A percentile compares a stretch with the other conserved stretches of the same genome.
These are phyloP conservation scores for Eueremaeus valkanovi DNA, from an alignment of 2,888 invertebrate genomes.

Conservation along the genomic window DNA sequence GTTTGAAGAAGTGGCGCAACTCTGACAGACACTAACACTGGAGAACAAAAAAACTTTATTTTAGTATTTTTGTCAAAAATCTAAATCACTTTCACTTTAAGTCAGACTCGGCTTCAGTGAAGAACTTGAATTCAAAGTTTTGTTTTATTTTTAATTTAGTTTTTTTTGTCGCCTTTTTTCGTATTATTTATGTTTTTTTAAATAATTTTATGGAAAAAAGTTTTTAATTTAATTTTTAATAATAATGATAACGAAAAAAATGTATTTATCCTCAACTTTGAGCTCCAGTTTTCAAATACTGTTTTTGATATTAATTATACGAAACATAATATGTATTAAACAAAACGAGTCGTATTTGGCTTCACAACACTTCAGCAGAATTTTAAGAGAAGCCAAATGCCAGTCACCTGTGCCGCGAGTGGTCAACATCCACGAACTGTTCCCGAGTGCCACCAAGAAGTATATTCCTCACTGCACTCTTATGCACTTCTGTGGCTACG, in stretches of 20 bases:
- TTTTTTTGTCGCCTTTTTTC: neutral
- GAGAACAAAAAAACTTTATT: neutral
- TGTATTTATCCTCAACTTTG: neutral
- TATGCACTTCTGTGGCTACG: conserved; percentile 36
- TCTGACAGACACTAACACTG: neutral
- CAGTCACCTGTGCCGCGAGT: conserved; percentile 33
- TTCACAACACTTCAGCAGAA: conserved; percentile 36
- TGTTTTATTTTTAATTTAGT: no score
- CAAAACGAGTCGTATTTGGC: conserved; percentile 38
- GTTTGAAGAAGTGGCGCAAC: neutral
- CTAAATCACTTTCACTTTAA: neutral
- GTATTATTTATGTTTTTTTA: neutral
- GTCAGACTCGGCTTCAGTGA: neutral
- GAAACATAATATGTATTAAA: conserved; percentile 7
- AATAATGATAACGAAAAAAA: no score
- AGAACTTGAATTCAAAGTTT: conserved; percentile 11
- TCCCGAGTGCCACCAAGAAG: conserved; percentile 39
- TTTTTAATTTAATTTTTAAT: no score
- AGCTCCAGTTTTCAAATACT: neutral
- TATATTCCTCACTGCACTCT: conserved; percentile 41
- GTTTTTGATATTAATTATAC: neutral
- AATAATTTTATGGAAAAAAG: neutral
- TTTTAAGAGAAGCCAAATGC: conserved; percentile 38
- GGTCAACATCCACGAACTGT: conserved; percentile 37
- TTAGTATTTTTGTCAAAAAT: neutral